These are phyloP conservation scores for Neopelma chrysocephalum DNA, from an alignment of 2,797 vertebrate genomes.

Conservation along the genomic window DNA sequence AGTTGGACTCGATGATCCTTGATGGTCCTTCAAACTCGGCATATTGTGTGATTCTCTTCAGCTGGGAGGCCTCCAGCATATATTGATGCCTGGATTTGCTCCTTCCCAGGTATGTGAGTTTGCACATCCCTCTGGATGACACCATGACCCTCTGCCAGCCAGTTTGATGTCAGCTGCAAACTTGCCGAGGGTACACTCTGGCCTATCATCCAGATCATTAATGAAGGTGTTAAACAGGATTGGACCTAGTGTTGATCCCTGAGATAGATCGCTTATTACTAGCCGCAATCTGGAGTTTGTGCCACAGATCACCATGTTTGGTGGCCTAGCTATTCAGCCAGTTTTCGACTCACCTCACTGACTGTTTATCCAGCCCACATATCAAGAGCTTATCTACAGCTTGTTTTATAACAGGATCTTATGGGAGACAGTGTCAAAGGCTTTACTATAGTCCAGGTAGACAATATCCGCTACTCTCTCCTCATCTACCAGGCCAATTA, in stretches of 20 bases:
- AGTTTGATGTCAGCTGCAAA: neutral
- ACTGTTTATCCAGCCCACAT: neutral
- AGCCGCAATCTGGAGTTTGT: neutral
- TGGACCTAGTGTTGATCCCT: neutral
- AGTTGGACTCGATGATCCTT: neutral
- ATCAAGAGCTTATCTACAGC: neutral
- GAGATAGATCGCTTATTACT: neutral
- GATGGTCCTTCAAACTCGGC: neutral
- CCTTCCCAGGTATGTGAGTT: neutral
- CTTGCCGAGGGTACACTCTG: neutral
- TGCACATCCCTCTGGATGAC: neutral
- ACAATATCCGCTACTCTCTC: neutral
- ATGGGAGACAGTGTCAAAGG: neutral
- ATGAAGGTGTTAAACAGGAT: neutral
- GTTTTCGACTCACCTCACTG: neutral
- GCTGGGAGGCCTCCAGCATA: neutral
- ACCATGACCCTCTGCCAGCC: accelerated
- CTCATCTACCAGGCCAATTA: neutral
- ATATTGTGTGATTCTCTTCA: neutral
- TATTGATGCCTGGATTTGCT: neutral
- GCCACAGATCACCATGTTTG: neutral
- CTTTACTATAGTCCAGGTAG: neutral
- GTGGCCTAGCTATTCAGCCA: neutral
- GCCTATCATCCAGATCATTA: neutral
- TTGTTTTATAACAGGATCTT: neutral